phyloP scores from a whole-genome alignment of 2,113 vertebrate genomes.

The Pelvicachromis taeniatus region DNA sequence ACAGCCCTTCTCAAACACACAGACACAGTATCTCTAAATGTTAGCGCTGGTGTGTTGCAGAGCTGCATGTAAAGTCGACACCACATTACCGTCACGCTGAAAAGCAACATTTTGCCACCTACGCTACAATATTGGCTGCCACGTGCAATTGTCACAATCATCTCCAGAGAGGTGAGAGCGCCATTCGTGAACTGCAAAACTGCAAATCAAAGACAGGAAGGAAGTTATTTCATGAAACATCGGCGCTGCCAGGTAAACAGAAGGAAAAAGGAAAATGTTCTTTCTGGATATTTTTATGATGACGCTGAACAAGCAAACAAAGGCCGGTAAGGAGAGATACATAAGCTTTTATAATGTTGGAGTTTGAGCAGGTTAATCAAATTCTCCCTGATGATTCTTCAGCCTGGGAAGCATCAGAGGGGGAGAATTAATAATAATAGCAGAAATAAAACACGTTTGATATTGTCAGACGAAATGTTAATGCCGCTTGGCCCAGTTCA shows the following conservation, averaged over 20 bases:
- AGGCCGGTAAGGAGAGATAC: background rate
- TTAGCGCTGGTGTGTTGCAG: background rate
- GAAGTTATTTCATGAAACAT: background rate
- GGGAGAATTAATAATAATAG: background rate
- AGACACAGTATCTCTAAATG: background rate
- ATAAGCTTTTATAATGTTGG: background rate
- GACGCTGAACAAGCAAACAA: background rate
- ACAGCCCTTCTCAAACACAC: conserved; percentile 18
- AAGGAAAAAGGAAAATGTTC: background rate
- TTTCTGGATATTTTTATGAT: background rate
- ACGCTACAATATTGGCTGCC: background rate
- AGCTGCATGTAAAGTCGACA: background rate
- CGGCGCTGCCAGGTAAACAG: background rate
- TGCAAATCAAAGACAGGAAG: background rate
- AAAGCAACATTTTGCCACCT: background rate
- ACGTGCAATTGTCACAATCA: background rate
- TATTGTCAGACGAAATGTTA: background rate
- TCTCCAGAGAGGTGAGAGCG: background rate
- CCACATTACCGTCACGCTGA: background rate
- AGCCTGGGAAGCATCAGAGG: background rate
- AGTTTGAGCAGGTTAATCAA: background rate
- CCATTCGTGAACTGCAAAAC: background rate
- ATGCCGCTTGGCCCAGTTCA: background rate
- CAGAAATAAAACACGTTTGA: background rate
- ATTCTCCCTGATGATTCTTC: background rate